Base-by-base conservation (phyloP, 2,797 vertebrate genomes). In the Parambassis ranga region DNA sequence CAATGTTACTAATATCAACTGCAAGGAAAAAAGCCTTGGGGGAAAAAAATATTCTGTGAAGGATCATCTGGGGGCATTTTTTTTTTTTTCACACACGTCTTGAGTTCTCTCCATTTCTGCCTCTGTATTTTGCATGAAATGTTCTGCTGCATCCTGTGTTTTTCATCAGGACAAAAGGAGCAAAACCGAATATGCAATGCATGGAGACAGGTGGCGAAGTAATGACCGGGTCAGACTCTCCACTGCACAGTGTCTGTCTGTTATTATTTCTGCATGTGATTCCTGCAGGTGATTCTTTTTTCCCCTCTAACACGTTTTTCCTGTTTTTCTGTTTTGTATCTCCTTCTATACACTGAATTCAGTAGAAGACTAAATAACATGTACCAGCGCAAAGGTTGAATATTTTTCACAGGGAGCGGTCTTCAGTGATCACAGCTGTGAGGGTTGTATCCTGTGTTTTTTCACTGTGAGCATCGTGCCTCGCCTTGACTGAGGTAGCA, bases 1-100 rank as follows among this genome's bases (percentile, higher is more conserved):
- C n/a, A n/a, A n/a, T n/a, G n/a, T n/a, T n/a, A n/a, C n/a, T n/a
- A n/a, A n/a, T 14, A 14, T 14, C 14, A 78, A 79, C 77, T 66
- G 64, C 39, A 32, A 49, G 52, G 47, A n/a, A n/a, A n/a, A n/a
- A n/a, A 66, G 65, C 37, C 52, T 35, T 48, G 2, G 52, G 51
- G 4, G 56, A n/a, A 53, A 39, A 62, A 75, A 52, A 43, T 43
- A 58, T 64, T 51, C 41, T 7, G 18, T 20, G 51, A 65, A 53
- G 74, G 27, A 51, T 73, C 63, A 70, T 83, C 53, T 37, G 10
- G 41, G 61, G 69, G 31, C 6, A 33, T 75, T 68, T 75, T 80
- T 61, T 47, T n/a, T n/a, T n/a, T n/a, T n/a, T n/a, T n/a, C n/a
- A n/a, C 20, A 30, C 9, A 19, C 46, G 58, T 65, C 27, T 74